These are phyloP conservation scores for Pseudorasbora parva DNA, from an alignment of 2,113 vertebrate species.

Conservation along the genomic window DNA sequence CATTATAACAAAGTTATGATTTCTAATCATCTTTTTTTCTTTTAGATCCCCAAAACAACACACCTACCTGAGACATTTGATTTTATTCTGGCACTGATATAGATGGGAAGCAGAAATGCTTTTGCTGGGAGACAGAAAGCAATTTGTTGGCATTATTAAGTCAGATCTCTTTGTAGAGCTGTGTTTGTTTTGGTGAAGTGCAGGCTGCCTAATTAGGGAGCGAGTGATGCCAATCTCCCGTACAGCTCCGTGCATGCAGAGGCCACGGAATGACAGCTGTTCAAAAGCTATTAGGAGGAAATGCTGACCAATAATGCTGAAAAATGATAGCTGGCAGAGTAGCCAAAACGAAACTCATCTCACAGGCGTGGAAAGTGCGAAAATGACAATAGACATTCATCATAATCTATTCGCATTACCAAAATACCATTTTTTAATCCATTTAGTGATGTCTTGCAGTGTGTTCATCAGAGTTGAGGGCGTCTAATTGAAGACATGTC, in stretches of 20 bases:
- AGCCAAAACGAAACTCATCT: constrained; percentile 12
- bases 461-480: not conserved
- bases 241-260: constrained; percentile 19
- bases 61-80: constrained; percentile 7
- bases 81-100: constrained; percentile 25
- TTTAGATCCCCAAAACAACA: constrained; percentile 19
- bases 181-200: constrained; percentile 52
- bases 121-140: constrained; percentile 41
- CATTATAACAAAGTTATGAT: constrained; percentile 7
- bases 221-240: constrained; percentile 48
- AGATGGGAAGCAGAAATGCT: constrained; percentile 15
- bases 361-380: not conserved
- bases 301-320: constrained; percentile 44
- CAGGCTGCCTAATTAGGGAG: constrained; percentile 51
- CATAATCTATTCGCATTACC: constrained; percentile 11
- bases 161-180: constrained; percentile 42
- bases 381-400: constrained; percentile 7
- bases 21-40: constrained; percentile 6
- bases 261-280: constrained; percentile 37
- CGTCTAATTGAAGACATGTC: not conserved
- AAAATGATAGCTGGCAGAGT: constrained; percentile 38
- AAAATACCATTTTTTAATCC: not conserved
- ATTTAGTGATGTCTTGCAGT: not conserved
- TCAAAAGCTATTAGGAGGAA: constrained; percentile 36
- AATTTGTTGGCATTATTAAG: constrained; percentile 54